Evolutionary conservation across 2,888 invertebrate genomes (phyloP).

Genomic region (Oxytorus armatus): DNA sequence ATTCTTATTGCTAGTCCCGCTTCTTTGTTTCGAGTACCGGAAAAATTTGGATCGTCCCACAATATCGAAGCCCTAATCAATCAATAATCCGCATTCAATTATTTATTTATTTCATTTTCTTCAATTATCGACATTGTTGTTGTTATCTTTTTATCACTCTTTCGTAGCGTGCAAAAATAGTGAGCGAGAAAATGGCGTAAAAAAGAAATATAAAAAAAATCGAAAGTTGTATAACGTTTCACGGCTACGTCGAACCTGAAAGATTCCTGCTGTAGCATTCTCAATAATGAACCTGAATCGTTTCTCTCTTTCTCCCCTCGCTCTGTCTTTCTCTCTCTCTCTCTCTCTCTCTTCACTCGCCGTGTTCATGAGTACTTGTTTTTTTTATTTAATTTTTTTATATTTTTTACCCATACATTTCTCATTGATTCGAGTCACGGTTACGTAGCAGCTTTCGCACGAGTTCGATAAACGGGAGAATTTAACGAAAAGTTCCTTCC

Average conservation of each 20-base stretch:
- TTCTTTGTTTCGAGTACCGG: no score
- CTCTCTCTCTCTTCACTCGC: neutral
- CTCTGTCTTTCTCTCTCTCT: neutral
- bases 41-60: no score
- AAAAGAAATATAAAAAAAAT: constrained; percentile 10
- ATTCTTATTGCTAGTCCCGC: no score
- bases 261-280: constrained; percentile 23
- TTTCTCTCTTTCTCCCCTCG: neutral
- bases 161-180: no score
- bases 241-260: constrained; percentile 28
- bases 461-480: constrained; percentile 23
- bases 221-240: constrained; percentile 26
- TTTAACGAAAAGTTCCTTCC: constrained; percentile 40
- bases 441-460: constrained; percentile 47
- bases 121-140: no score
- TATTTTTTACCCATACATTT: constrained; percentile 14
- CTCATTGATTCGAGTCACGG: constrained; percentile 4
- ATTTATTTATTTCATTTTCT: no score
- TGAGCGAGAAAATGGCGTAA: neutral
- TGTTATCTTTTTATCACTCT: no score
- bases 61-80: no score
- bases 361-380: neutral
- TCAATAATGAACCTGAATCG: constrained; percentile 30
- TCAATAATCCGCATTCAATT: no score
- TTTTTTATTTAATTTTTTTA: neutral